Base-by-base conservation (phyloP, 2,888 invertebrate genomes). In the Catocala fraxini region DNA sequence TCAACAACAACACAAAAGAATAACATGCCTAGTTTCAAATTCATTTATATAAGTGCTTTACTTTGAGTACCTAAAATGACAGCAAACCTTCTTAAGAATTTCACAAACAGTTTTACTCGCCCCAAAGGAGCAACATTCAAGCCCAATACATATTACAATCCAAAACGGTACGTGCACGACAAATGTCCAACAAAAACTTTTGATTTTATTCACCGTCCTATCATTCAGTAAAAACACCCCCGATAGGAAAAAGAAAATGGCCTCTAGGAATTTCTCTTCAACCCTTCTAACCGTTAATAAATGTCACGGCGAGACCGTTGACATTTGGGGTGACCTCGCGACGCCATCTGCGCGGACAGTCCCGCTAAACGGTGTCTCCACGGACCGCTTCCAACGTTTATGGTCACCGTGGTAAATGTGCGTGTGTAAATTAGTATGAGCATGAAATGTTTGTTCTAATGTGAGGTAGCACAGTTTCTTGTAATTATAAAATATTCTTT, bases 201-300 rank as follows among this genome's bases (percentile, higher is more conserved):
- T 62, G 75, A 72, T 75, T 75, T 75, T 68, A 70, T 75, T 65
- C 62, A 56, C 64, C 55, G 64, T 68, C 71, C 73, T 65, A 75
- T 75, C 75, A 73, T 68, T 71, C 63, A 66, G 75, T 71, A 73
- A 66, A 70, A 68, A 64, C 80, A 75, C 79, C 84, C 83, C 82
- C 85, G 80, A 79, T 83, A 82, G 77, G 83, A 83, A 75, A 71
- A 75, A 75, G 73, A 71, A 85, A 79, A 84, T 87, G 85, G 88
- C 84, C 83, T 75, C 81, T 73, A 84, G 83, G 89, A 89, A 92
- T 89, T 87, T 85, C 80, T 86, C 70, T 76, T 69, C 80, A 89
- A 90, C 89, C 91, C 91, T 89, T 89, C 83, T 73, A 77, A 75
- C 82, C 87, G 90, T 91, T 92, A 91, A 92, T 93, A 93, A 93